phyloP scores from a whole-genome alignment of 2,113 vertebrate genomes.

The Heloderma charlesbogerti region DNA sequence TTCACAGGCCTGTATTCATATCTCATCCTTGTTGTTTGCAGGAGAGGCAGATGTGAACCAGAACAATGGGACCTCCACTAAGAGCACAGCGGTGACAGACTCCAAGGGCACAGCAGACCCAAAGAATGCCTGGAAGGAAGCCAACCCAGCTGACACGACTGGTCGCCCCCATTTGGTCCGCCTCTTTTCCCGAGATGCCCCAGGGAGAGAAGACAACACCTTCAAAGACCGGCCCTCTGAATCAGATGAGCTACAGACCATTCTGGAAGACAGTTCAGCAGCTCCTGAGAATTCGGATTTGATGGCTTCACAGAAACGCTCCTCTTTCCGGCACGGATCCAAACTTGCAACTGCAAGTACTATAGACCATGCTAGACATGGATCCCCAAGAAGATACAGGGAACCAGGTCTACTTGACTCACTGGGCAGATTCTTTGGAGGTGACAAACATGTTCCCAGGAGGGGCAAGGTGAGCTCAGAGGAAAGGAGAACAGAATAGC shows the following conservation, averaged over 20 bases:
- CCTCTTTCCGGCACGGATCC: conserved; percentile 82
- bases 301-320: conserved; percentile 89
- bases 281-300: conserved; percentile 87
- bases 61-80: conserved; percentile 94
- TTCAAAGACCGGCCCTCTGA: conserved; percentile 99
- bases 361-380: conserved; percentile 87
- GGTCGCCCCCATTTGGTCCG: conserved; percentile 97
- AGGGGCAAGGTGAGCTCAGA: conserved; percentile 96
- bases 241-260: conserved; percentile 98
- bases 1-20: conserved; percentile 87
- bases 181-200: conserved; percentile 99
- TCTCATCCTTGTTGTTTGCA: conserved; percentile 95
- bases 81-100: conserved; percentile 93
- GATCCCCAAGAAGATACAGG: conserved; percentile 89
- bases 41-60: conserved; percentile 94
- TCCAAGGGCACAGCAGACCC: conserved; percentile 88
- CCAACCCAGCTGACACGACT: conserved; percentile 90
- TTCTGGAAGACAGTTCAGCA: conserved; percentile 91
- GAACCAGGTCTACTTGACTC: conserved; percentile 94
- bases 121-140: conserved; percentile 82
- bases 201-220: conserved; percentile 99
- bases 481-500: conserved; percentile 76
- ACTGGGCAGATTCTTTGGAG: conserved; percentile 96
- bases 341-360: conserved; percentile 94
- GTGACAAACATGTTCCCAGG: conserved; percentile 90